Conservation (phyloP, 2,113 vertebrate species). For the Triplophysa dalaica region DNA sequence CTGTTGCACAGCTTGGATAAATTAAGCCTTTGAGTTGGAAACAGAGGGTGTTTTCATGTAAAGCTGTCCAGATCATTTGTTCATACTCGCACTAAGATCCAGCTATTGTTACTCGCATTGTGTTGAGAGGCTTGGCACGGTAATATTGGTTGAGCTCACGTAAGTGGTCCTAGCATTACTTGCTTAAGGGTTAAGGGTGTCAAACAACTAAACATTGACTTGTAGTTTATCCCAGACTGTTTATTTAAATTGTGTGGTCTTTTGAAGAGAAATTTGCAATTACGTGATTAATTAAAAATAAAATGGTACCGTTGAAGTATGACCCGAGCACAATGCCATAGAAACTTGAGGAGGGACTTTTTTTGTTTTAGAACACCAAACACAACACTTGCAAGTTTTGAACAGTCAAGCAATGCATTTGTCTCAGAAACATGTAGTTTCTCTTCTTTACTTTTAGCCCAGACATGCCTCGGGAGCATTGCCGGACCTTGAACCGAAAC, state of each 20-base stretch:
- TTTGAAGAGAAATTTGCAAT: not conserved
- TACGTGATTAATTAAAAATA: not conserved
- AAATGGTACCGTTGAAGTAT: not conserved
- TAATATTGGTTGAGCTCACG: not conserved
- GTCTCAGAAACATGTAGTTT: not conserved
- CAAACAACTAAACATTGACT: not conserved
- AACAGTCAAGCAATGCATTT: not conserved
- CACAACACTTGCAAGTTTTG: no score
- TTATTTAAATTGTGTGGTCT: not conserved
- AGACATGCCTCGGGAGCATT: constrained; percentile 53
- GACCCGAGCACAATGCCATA: no score
- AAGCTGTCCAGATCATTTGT: not conserved
- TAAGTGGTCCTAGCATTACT: not conserved
- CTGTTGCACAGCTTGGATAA: constrained; percentile 17
- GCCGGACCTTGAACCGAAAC: constrained; percentile 57
- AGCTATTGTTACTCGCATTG: not conserved
- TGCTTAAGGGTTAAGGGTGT: not conserved
- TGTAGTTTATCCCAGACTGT: not conserved
- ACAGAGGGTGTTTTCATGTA: not conserved
- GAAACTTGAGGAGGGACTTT: no score
- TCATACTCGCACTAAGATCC: not conserved
- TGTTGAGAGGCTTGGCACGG: not conserved
- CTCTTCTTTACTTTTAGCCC: constrained; percentile 9
- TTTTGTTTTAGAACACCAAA: no score
- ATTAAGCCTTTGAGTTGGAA: not conserved